Evolutionary conservation across 2,113 vertebrate species (phyloP), one percentile per base, ranked within the genome.

Genomic region (Apistogramma diplotaenia): DNA sequence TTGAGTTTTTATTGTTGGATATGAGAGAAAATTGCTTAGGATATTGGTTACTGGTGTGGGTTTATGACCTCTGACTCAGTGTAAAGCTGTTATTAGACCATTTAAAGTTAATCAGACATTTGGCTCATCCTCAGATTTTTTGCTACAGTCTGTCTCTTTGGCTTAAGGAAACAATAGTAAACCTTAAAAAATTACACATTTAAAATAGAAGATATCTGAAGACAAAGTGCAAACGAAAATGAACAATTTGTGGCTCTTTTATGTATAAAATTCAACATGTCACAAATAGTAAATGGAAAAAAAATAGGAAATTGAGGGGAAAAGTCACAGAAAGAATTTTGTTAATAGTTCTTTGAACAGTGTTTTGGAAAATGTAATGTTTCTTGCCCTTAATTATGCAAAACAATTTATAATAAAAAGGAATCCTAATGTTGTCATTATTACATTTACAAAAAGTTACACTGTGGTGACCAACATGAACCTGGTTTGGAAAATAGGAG

Each of bases 41-140:
- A 87, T 81, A 86, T 88, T 82, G 27, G 54, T 61, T 75, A 25
- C 11, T 53, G 15, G 2, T 76, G 57, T 31, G 33, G 12, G 40
- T n/a, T 74, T 74, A 55, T 59, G 49, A 75, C 57, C 59, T 27
- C 19, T 19, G 29, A 53, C 35, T 78, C 18, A 11, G 55, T 57
- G 3, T 78, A 59, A 4, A 61, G 31, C 29, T 35, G 27, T 76
- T 88, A 78, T 83, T 82, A 51, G 9, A 83, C 7, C 8, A 60
- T 62, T 31, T 18, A 46, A 23, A 33, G 10, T 80, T 56, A 35
- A 72, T 65, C 23, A 35, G 67, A 27, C 31, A 15, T 16, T 49
- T 73, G 19, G 15, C 21, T 61, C 61, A 35, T 70, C 15, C 70
- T 77, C 2, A 19, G 56, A 43, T 53, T 27, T 76, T 76, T 18